Evolutionary conservation across 2,113 vertebrate genomes (phyloP).

Genomic region (Anarrhichthys ocellatus): DNA sequence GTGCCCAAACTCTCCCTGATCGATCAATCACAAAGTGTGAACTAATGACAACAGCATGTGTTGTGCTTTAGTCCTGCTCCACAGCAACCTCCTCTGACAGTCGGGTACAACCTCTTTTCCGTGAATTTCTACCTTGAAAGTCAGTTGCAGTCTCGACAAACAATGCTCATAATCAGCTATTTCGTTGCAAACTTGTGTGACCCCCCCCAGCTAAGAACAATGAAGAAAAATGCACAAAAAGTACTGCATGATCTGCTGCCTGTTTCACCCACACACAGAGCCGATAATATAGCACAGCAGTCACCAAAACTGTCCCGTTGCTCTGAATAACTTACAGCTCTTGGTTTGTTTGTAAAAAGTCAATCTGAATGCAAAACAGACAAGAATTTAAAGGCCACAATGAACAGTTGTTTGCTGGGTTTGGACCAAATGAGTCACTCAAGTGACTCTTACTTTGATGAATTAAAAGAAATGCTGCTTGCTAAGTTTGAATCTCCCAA

Average conservation of each 20-base stretch:
- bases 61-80: not conserved
- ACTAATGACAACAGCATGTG: not conserved
- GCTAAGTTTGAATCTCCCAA: not conserved
- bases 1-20: not conserved
- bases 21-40: not conserved
- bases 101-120: not conserved
- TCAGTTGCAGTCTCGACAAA: not conserved
- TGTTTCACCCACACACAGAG: not conserved
- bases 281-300: not conserved
- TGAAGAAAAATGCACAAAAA: not conserved
- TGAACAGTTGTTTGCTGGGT: not conserved
- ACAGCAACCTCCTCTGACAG: not conserved
- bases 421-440: not conserved
- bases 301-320: not conserved
- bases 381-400: not conserved
- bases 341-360: not conserved
- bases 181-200: not conserved
- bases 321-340: not conserved
- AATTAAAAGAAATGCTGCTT: not conserved
- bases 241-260: not conserved
- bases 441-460: not conserved
- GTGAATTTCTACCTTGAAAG: not conserved
- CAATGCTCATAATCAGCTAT: not conserved
- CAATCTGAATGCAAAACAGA: not conserved
- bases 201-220: not conserved